Evolutionary conservation across 2,797 vertebrate genomes (phyloP), one percentile per base, ranked within the genome.

Genomic region (Aselliscus stoliczkanus): DNA sequence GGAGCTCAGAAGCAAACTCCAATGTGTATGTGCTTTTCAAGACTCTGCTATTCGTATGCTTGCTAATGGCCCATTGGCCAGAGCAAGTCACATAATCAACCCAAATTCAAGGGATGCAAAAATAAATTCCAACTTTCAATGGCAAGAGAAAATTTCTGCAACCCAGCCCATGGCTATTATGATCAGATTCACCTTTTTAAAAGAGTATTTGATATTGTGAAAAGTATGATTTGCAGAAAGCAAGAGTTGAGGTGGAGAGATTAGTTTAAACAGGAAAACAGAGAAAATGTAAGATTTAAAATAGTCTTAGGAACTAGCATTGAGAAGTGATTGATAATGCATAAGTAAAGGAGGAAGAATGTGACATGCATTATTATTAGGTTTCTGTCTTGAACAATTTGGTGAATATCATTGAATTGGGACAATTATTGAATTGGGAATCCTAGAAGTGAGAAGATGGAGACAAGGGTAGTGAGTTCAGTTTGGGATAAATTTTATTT

Each of bases 401-500:
- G 37, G 23, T 87, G 58, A 92, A 92, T 65, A n/a, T n/a, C n/a
- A n/a, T n/a, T n/a, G n/a, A 39, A 20, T 25, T 76, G 42, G 84
- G 65, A 93, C 56, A 85, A 67, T 69, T 90, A 89, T 84, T 95
- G 70, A 70, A 86, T 50, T 65, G 72, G 31, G 31, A 65, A 76
- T 27, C 34, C 23, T 90, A 34, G 9, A 85, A 67, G 12, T 67
- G 11, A 31, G 23, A 92, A 90, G 47, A 88, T 67, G 44, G 95
- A 87, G 18, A 88, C 31, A 62, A 75, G 34, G 56, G 23, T 93
- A 92, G 84, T 65, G n/a, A 96, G 75, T 87, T 95, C 69, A 72
- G 20, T 82, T 85, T 88, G 27, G 56, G 42, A 47, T 73, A 89
- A 84, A 39, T 93, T 95, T 92, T 95, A 72, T 67, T 87, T 88